Percentiles rank a stretch among this genome's conserved stretches.
phyloP scores from a whole-genome alignment of 2,888 invertebrate genomes.

The Pachycephus smyrnensis region DNA sequence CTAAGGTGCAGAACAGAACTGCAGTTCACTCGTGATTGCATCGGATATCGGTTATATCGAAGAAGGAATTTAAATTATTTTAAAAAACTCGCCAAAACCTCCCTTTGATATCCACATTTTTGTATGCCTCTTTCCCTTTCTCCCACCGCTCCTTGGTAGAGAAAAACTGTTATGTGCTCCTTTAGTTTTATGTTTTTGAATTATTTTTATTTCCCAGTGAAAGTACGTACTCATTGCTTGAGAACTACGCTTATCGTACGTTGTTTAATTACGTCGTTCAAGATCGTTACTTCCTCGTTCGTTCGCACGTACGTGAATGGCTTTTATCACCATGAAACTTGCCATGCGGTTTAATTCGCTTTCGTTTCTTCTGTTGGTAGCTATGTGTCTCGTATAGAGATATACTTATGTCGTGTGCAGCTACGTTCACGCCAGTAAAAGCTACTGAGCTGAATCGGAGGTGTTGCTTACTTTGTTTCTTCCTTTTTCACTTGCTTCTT shows the following conservation, averaged over 20 bases:
- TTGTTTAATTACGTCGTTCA: background rate
- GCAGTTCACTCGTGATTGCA: conserved; percentile 9
- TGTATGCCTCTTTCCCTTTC: background rate
- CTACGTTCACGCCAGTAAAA: background rate
- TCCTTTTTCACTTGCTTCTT: background rate
- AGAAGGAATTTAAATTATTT: background rate
- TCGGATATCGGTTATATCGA: conserved; percentile 13
- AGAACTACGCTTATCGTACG: background rate
- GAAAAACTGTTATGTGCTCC: background rate
- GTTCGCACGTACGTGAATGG: background rate
- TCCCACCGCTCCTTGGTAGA: background rate
- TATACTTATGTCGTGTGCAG: background rate
- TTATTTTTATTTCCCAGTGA: background rate
- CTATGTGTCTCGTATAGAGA: background rate
- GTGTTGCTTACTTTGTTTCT: background rate
- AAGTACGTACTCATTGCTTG: background rate
- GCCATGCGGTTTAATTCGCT: background rate
- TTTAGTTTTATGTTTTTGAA: background rate
- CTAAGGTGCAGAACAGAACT: conserved; percentile 6
- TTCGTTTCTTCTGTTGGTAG: background rate
- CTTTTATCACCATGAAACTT: background rate
- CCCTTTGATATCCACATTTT: background rate
- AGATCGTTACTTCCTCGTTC: background rate
- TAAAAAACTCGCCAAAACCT: background rate
- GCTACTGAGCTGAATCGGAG: background rate